Evolutionary conservation across 30 jellyfish, hydroid and myxozoan genomes (phyloP).

Genomic region (Hydra vulgaris): DNA sequence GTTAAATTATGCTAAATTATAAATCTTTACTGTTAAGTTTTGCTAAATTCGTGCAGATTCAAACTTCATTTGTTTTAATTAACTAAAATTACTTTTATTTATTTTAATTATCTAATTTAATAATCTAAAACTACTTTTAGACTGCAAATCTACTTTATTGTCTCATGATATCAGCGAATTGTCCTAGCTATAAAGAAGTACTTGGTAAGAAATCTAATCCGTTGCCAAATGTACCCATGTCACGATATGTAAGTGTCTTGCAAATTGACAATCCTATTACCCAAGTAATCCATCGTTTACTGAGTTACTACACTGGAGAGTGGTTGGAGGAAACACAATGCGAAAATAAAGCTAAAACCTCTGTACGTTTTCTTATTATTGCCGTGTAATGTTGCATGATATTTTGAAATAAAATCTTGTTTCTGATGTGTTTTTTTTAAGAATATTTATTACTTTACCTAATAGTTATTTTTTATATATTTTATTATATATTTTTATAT

Average conservation of each 20-base stretch:
- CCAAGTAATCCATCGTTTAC: constrained; percentile 36
- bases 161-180: constrained; percentile 75
- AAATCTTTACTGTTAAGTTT: no score
- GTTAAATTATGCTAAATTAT: no score
- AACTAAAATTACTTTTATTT: no score
- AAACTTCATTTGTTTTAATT: no score
- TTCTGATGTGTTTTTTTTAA: neutral
- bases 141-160: constrained; percentile 74
- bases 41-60: no score
- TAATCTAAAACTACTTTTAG: constrained; percentile 15
- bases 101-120: neutral
- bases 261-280: constrained; percentile 82
- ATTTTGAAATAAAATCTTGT: no score
- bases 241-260: constrained; percentile 92
- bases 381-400: neutral
- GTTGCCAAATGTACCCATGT: constrained; percentile 64
- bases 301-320: constrained; percentile 82
- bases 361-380: constrained; percentile 28
- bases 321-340: constrained; percentile 25
- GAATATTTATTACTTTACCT: neutral
- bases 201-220: constrained; percentile 38
- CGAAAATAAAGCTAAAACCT: constrained; percentile 17
- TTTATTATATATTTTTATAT: neutral
- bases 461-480: neutral
- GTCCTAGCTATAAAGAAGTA: constrained; percentile 88